Percentiles rank a stretch among this genome's conserved stretches.
These are phyloP conservation scores for Cyclargus thomasi DNA, from an alignment of 1,140 invertebrate genomes.

Conservation along the genomic window DNA sequence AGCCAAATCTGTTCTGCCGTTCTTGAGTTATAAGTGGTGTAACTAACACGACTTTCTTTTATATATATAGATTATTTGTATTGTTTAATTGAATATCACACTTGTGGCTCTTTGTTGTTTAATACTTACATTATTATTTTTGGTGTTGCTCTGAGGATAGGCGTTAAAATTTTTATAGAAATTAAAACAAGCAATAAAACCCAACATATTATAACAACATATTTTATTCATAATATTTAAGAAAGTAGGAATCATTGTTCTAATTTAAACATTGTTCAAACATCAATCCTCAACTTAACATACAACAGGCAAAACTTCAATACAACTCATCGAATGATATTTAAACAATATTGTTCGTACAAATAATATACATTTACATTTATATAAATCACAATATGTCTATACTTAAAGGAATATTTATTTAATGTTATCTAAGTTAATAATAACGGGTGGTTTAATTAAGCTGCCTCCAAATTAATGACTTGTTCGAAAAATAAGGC, in stretches of 20 bases:
- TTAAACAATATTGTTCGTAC: slow-evolving; percentile 16
- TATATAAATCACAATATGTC: slow-evolving; percentile 18
- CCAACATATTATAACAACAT: slow-evolving; percentile 46
- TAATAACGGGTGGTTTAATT: background rate
- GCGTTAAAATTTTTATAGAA: background rate
- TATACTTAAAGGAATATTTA: slow-evolving; percentile 21
- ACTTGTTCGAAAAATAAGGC: no score
- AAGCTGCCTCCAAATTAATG: background rate
- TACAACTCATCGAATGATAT: slow-evolving; percentile 12
- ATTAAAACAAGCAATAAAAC: slow-evolving; percentile 22
- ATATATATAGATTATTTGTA: no score
- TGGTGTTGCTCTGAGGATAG: no score
- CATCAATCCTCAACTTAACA: slow-evolving; percentile 24
- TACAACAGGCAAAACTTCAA: slow-evolving; percentile 21
- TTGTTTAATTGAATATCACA: no score
- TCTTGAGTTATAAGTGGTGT: no score
- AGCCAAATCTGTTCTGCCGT: no score
- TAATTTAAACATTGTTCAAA: slow-evolving; percentile 46
- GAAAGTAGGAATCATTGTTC: slow-evolving; percentile 45
- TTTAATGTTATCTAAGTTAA: slow-evolving; percentile 9
- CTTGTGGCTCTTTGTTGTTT: no score
- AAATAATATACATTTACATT: slow-evolving; percentile 20
- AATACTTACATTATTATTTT: no score
- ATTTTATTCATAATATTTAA: slow-evolving; percentile 53
- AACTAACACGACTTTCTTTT: no score